Evolutionary conservation across 37 sponge, comb jelly and placozoan genomes (phyloP).

Genomic region (Lycopodina hypogea): DNA sequence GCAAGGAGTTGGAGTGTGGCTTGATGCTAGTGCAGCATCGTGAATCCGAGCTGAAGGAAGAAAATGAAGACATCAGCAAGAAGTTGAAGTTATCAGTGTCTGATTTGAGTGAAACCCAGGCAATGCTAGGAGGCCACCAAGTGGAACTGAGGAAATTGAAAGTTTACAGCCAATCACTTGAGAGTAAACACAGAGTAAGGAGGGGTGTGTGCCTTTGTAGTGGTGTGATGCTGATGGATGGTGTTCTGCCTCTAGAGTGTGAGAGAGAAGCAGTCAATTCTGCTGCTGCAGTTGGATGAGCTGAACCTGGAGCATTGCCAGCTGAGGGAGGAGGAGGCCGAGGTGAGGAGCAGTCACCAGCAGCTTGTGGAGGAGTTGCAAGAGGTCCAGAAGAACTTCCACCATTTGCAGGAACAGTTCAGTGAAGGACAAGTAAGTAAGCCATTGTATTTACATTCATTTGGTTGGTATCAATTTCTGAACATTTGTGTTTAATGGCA

Average conservation of each 20-base stretch:
- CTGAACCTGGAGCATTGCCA: slow-evolving; percentile 19
- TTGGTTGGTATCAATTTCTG: too few relatives aligned
- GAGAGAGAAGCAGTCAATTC: slow-evolving; percentile 27
- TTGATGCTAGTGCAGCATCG: not conserved
- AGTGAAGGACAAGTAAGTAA: slow-evolving; percentile 18
- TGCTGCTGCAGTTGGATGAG: slow-evolving; percentile 41
- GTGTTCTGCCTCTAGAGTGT: not conserved
- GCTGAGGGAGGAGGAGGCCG: slow-evolving; percentile 17
- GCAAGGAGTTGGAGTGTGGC: not conserved
- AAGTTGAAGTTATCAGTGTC: not conserved
- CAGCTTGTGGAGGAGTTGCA: slow-evolving; percentile 5
- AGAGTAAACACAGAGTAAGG: slow-evolving; percentile 35
- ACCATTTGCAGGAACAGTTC: slow-evolving; percentile 1
- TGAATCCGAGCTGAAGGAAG: not conserved
- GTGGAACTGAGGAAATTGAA: slow-evolving; percentile 26
- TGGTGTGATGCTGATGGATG: not conserved
- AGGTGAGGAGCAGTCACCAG: not conserved
- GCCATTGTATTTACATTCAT: not conserved
- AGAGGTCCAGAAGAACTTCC: slow-evolving; percentile 23
- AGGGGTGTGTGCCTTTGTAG: not conserved
- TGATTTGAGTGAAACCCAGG: not conserved
- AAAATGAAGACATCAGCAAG: not conserved
- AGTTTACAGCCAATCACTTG: slow-evolving; percentile 5
- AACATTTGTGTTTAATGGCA: too few relatives aligned
- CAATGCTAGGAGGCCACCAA: slow-evolving; percentile 1